Base-by-base conservation (phyloP, 2,888 invertebrate species). In the Encarsia formosa region DNA sequence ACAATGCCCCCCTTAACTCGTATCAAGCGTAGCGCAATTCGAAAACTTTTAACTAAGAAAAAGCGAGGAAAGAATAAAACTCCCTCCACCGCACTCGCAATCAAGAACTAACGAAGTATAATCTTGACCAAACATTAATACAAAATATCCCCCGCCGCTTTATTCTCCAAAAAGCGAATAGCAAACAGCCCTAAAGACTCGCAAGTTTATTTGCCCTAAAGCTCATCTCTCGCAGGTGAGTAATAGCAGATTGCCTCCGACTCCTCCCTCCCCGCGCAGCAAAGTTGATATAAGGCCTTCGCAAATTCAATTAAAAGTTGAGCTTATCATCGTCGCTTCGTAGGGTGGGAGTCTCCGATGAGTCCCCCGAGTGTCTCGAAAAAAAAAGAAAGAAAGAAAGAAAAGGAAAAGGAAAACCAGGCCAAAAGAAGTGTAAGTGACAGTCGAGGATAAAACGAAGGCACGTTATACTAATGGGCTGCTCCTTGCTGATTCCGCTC, bases 241-340 rank as follows among this genome's bases (percentile, higher is more conserved):
- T 60, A 59, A 60, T 63, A 58, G 58, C 41, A 60, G 60, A 54
- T 58, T 61, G 52, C 61, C 58, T 47, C 29, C 8, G 29, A 29
- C 29, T 8, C 13, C 13, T 29, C 8, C 29, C 29, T 29, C 13
- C 8, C 13, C 29, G 8, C 29, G 41, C 61, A 61, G 61, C 62
- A 61, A 66, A 66, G 65, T 69, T 68, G 65, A 68, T 67, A 67
- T 64, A 63, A 62, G 63, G 55, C 59, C 60, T 64, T 66, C 65
- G 65, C 64, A 68, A 68, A 71, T 72, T 71, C 69, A 72, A 71
- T 71, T 72, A 71, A 72, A 72, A 72, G 67, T 72, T 72, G 67
- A 65, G 69, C 65, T 71, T 70, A 72, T 72, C 71, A 70, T n/a
- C n/a, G n/a, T n/a, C n/a, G n/a, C n/a, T n/a, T n/a, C n/a, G n/a